A percentile compares a stretch with the other conserved stretches of the same genome.
phyloP scores from a whole-genome alignment of 2,113 vertebrate species.

The Paradoxurus hermaphroditus region DNA sequence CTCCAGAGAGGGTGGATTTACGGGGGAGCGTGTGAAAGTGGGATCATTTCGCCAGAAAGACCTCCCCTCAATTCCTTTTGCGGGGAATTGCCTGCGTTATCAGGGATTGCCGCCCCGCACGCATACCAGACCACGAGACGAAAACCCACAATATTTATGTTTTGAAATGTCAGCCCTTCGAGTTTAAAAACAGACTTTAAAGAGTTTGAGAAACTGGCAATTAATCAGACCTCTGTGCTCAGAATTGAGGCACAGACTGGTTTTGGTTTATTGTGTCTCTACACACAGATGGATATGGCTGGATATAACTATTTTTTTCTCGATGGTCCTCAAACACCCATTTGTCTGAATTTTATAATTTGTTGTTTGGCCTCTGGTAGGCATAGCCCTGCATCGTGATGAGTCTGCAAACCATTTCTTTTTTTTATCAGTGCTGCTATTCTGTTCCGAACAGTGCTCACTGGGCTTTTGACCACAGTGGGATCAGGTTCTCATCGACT shows the following conservation, averaged over 20 bases:
- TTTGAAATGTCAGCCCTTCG: conserved; percentile 62
- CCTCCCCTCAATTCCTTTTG: background rate
- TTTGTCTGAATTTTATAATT: conserved; percentile 12
- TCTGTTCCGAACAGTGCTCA: background rate
- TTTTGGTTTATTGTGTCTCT: conserved; percentile 3
- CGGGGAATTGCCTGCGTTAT: background rate
- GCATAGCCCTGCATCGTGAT: background rate
- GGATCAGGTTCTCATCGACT: background rate
- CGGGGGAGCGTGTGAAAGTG: background rate
- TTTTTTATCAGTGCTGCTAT: background rate
- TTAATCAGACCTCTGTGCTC: conserved; percentile 51
- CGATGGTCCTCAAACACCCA: background rate
- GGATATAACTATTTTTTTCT: conserved; percentile 45
- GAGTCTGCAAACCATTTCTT: background rate
- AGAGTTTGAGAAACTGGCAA: conserved; percentile 41
- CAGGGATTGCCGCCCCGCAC: background rate
- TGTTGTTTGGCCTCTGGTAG: conserved; percentile 43
- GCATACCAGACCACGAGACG: background rate
- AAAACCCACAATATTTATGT: conserved; percentile 21
- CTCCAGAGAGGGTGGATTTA: background rate
- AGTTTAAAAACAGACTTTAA: conserved; percentile 58
- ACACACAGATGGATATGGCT: conserved; percentile 31
- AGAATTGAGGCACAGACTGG: background rate
- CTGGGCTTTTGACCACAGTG: fast-evolving
- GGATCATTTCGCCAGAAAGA: background rate